Evolutionary conservation across 2,797 vertebrate genomes (phyloP), one percentile per base, ranked within the genome.

Genomic region (Amphiprion clarkii): DNA sequence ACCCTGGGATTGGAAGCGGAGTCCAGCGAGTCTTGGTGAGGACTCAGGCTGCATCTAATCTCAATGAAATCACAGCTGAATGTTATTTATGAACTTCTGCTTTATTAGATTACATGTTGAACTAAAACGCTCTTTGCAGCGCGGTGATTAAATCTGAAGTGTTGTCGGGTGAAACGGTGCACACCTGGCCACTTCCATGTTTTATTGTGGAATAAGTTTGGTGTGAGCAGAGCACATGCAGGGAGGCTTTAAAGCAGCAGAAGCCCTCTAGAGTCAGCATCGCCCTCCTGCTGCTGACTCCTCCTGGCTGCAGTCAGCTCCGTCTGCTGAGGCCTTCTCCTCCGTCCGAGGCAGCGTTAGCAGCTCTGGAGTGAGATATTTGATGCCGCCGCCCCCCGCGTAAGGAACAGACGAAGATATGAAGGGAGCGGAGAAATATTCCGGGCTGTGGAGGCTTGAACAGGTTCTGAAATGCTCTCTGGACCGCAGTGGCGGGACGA

Each of bases 381-480:
- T 36, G 75, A 95, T 36, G 39, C 72, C 84, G 1, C 81, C 71
- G 3, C 65, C 73, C 7, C 48, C 59, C 27, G 52, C 44, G 3
- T 53, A 57, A 51, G 76, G 69, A 61, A 51, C 52, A 12, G 93
- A 83, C 4, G 94, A 65, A n/a, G 73, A 42, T 9, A 68, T 29
- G 2, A 66, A 80, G 25, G 92, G 78, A 52, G 95, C 92, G 44
- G 94, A 77, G 75, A 94, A 77, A 91, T 91, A 91, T 75, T 96
- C 95, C 3, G 86, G 88, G 0, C 96, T 74, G 64, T 94, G 77
- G 4, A 95, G 76, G 72, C 96, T 85, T 2, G 95, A 93, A 86
- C 95, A 95, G 0, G 95, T 94, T 88, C 93, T 95, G 87, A 95
- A 96, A 39, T 96, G 95, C 81, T 95, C 79, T 21, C 94, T 88